Evolutionary conservation across 2,113 vertebrate species (phyloP), one percentile per base, ranked within the genome.

Genomic region (Nothocercus nigrocapillus): DNA sequence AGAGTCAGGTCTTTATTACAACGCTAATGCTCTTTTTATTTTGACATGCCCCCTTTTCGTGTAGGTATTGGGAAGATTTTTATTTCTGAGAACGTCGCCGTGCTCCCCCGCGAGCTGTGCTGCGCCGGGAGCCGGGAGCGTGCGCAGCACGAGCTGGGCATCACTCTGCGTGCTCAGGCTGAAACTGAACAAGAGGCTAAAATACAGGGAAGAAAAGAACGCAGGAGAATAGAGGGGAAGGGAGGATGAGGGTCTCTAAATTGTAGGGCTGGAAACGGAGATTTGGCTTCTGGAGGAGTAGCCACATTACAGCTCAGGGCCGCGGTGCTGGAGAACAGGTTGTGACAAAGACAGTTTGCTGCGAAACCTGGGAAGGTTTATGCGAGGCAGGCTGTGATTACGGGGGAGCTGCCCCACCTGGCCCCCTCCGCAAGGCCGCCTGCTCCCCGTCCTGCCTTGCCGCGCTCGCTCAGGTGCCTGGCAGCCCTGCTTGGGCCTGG

Each of bases 321-420:
- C 3, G 34, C 63, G 15, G 25, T 81, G 6, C 69, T 64, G 13
- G 51, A 54, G 63, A 72, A 70, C 5, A 34, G 84, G 42, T 53
- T 64, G 19, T 34, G 89, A 67, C 68, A 91, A 91, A 77, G 82
- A 38, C 1, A 1, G 28, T 66, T 93, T 70, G 58, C 72, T 11
- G 16, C 45, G 90, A 95, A 94, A 81, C 93, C 86, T 49, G 83
- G 85, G 44, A 83, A 83, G 34, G 51, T 76, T 91, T 9, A 36
- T 68, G 88, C 77, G 88, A 36, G 61, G 20, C 80, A 96, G 69
- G 32, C 73, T 91, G 92, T 94, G 94, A 94, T 91, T 95, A 95
- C 38, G n/a, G 88, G 61, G 62, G 34, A 90, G 77, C 82, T 76
- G 64, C 74, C 38, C 9, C 72, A 62, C 86, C 73, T 94, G 89